Evolutionary conservation across 2,888 invertebrate species (phyloP), one percentile per base, ranked within the genome.

Genomic region (Malthinus flaveolus): DNA sequence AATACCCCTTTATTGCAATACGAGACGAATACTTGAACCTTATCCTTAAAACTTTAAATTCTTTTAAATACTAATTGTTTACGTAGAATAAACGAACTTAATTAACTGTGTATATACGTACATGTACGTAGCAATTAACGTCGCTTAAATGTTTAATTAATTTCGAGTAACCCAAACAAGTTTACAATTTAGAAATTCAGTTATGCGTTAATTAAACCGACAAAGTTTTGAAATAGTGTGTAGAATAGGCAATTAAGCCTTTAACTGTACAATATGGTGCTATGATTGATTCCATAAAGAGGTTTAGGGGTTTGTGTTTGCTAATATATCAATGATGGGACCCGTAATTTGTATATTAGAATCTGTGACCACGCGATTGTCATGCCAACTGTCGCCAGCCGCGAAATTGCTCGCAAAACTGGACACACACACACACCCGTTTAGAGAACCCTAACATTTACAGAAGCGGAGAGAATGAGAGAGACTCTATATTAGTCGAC

Each of bases 301-400:
- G 64, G 59, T 53, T 59, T 49, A 58, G 56, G 57, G 50, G 47
- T 59, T 23, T 23, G 59, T 63, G 63, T 62, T 63, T 64, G 66
- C 66, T 66, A 66, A 66, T 66, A 66, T 66, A 64, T 66, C 66
- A 66, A 64, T 64, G 64, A 66, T 66, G 66, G 61, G 64, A 64
- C 66, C 23, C 65, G 66, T 66, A 66, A 66, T 66, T 66, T 65
- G 66, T 66, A 66, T 66, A 66, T 66, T 66, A 66, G 66, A 65
- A 65, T 65, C 62, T 63, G 64, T 56, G 64, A 64, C 65, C 68
- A 62, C 55, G 64, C 66, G 65, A 66, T 68, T 67, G 68, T 68
- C 66, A 64, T 62, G 54, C 68, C 66, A 68, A 66, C 65, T 68
- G 68, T 64, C 64, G 66, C 68, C 64, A 64, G 54, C 66, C 66